Base-by-base conservation (phyloP, 1,140 invertebrate species). In the Pseudobourletiella spinata region DNA sequence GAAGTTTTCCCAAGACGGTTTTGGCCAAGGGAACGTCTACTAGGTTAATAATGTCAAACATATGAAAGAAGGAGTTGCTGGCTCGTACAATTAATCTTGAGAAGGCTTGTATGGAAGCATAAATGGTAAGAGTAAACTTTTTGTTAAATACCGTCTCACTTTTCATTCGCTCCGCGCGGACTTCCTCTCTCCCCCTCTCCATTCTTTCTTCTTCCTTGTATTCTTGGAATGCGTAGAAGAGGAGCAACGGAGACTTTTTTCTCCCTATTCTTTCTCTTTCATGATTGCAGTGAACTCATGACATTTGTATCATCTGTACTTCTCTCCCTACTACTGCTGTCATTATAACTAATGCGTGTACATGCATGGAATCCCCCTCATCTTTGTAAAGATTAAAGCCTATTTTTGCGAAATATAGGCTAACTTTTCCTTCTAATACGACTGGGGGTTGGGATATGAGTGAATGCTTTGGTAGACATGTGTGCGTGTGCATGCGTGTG, bases 281-380 rank as follows among this genome's bases (percentile, higher is more conserved):
- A 39, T 39, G 35, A 11, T n/a, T 39, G 35, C 11, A 11, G n/a
- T 39, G 11, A 39, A 11, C 35, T 39, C 35, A 39, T 39, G 35
- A 39, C 35, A n/a, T 39, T 39, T 39, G n/a, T 39, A 39, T 39
- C 35, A 39, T 39, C 35, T 39, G 11, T 39, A 11, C n/a, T n/a
- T 39, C n/a, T 39, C 35, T 39, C 35, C n/a, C 35, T 39, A 11
- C 35, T 39, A 11, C n/a, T 18, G 6, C 43, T 46, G 43, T 46
- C 43, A n/a, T 46, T 46, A 46, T 46, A 46, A 46, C 43, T 46
- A 46, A 46, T 46, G 43, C 24, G 24, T n/a, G n/a, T 39, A n/a
- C 35, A 39, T 39, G 35, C 35, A 39, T 39, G 8, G 8, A 39
- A 11, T n/a, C 35, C 35, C 35, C n/a, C 35, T 39, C n/a, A n/a